Evolutionary conservation across 2,113 vertebrate genomes (phyloP), one percentile per base, ranked within the genome.

Genomic region (Todiramphus chloris): DNA sequence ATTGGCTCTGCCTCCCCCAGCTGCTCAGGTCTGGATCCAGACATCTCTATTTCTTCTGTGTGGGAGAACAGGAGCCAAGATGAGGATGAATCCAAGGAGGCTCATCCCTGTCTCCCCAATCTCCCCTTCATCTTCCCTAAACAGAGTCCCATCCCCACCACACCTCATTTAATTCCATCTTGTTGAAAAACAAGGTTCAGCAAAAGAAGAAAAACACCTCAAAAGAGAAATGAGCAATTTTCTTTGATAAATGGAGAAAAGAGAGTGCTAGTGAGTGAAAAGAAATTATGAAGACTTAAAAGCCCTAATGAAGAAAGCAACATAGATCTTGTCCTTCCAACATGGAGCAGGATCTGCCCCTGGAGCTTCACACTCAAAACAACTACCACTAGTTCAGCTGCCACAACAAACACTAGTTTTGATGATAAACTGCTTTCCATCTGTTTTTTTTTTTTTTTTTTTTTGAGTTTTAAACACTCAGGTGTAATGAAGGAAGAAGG

Each of bases 401-500:
- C 16, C 77, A 39, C 24, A 77, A 55, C 14, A 74, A 83, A 37
- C 25, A 55, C 37, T 16, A 30, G 27, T 92, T 90, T 87, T 48
- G n/a, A 67, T 55, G 72, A 90, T 74, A n/a, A 89, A 89, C 68
- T 67, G 16, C 2, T 67, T 78, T 93, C n/a, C 55, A 70, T 50
- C 59, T 80, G 28, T 67, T 5, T 60, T 62, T 69, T 23, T 58
- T 11, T 11, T 19, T 30, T 30, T 64, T 30, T 64, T 19, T 44
- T 15, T 51, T 31, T 16, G 6, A 46, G 37, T 73, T 92, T 74
- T 56, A 20, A 10, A 74, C 51, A 7, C 50, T 70, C 68, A 89
- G 86, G 86, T 93, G 91, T 78, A 96, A 89, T 43, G 83, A 90
- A 66, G 86, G 89, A 93, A 94, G 76, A 59, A 88, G 73, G 43